Percentiles rank a stretch among this genome's conserved stretches.
phyloP scores from a whole-genome alignment of 2,888 invertebrate genomes.

The Folsomia manolachei region DNA sequence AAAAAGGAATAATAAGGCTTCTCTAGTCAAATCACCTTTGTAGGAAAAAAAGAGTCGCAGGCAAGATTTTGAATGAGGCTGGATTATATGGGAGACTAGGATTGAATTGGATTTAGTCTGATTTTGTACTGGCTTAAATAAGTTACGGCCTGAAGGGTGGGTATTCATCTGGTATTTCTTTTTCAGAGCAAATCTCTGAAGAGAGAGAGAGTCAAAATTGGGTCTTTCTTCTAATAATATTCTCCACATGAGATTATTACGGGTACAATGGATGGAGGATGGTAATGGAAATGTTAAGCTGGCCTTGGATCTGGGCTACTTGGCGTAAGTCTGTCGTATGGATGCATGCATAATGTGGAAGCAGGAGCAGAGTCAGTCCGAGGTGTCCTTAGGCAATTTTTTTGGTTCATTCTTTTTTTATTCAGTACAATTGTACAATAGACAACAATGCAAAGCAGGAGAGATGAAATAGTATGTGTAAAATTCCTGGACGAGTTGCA shows the following conservation, averaged over 20 bases:
- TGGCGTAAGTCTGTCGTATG: background rate
- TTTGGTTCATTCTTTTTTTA: no score
- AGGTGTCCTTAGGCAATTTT: no score
- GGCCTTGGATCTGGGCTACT: no score
- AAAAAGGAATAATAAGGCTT: no score
- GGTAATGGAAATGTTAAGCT: background rate
- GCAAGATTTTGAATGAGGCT: background rate
- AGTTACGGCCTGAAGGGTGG: background rate
- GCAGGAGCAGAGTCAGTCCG: background rate
- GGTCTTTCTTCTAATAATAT: conserved; percentile 1
- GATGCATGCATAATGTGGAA: background rate
- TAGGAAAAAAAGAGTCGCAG: background rate
- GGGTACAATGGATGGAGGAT: conserved; percentile 4
- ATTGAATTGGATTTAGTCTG: background rate
- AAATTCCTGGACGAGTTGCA: no score
- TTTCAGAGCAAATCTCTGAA: no score
- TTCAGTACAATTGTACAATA: no score
- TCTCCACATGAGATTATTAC: conserved; percentile 11
- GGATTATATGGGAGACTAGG: background rate
- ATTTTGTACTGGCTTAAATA: background rate
- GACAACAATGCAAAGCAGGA: no score
- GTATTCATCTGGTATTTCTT: no score
- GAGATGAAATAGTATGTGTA: no score
- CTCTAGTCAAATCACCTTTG: no score
- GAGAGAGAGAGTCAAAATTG: background rate